Percentiles rank a stretch among this genome's conserved stretches.
These are phyloP conservation scores for Eulemur albifrons DNA, from an alignment of 2,797 vertebrate genomes.

Conservation along the genomic window DNA sequence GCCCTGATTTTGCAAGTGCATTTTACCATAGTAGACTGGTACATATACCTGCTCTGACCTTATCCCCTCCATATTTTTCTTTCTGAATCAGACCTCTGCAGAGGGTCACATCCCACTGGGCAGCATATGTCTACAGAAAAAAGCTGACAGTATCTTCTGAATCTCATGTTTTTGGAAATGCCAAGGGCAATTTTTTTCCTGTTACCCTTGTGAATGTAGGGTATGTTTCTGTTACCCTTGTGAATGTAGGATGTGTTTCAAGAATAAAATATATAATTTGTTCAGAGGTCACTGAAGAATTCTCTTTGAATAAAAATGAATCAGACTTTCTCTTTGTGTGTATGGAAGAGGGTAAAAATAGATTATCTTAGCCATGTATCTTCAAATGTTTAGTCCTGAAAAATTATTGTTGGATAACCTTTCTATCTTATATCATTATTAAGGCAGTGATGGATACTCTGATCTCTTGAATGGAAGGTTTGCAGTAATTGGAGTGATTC, in stretches of 20 bases:
- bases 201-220: neutral
- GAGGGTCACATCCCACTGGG: neutral
- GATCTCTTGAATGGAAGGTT: neutral
- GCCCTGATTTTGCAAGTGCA: neutral
- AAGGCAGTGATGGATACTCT: neutral
- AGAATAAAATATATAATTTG: neutral
- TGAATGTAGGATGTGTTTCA: neutral
- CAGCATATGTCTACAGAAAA: constrained; percentile 19
- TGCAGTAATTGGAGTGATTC: neutral
- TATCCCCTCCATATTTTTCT: neutral
- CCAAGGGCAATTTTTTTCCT: neutral
- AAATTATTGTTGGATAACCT: neutral
- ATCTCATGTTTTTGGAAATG: neutral
- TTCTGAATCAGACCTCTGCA: neutral
- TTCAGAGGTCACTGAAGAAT: neutral
- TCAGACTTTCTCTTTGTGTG: neutral
- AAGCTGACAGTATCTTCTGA: neutral
- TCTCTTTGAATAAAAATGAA: neutral
- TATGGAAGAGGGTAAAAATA: neutral
- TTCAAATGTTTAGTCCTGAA: neutral
- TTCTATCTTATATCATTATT: neutral
- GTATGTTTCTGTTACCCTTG: neutral
- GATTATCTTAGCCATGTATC: neutral
- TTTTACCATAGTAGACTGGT: neutral
- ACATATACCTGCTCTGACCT: neutral